These are phyloP conservation scores for Poecile montanus DNA, from an alignment of 2,797 vertebrate genomes.

Conservation along the genomic window DNA sequence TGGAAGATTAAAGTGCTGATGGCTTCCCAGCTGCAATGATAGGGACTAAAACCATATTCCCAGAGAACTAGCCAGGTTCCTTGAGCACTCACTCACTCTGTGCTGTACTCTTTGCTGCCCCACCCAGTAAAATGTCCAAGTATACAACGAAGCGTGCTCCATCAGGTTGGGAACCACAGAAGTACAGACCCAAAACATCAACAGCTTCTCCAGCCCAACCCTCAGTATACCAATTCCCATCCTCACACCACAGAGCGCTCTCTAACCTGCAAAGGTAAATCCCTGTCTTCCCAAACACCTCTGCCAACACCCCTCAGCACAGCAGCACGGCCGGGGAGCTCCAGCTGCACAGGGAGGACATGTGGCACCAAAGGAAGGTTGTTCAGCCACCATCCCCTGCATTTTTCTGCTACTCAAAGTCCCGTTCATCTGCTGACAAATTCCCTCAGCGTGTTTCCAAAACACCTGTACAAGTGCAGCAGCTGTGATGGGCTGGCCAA, in stretches of 20 bases:
- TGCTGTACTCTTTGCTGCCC: neutral
- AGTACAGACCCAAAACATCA: neutral
- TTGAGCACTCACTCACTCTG: neutral
- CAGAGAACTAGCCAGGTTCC: neutral
- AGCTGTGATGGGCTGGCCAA: neutral
- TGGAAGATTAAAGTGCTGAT: neutral
- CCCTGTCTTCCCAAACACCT: neutral
- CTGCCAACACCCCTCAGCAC: neutral
- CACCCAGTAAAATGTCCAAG: neutral
- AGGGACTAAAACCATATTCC: neutral
- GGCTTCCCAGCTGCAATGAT: neutral
- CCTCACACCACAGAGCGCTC: neutral
- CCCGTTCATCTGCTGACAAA: neutral
- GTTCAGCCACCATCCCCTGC: neutral
- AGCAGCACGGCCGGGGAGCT: neutral
- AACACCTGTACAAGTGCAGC: neutral
- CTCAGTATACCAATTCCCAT: neutral
- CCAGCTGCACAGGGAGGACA: accelerated
- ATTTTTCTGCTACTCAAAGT: neutral
- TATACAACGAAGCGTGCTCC: neutral
- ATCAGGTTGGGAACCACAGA: neutral
- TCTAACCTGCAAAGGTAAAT: neutral
- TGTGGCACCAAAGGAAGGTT: neutral
- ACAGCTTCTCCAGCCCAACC: neutral
- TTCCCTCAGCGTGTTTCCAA: neutral